Evolutionary conservation across 2,113 vertebrate genomes (phyloP).

Genomic region (Barnardius zonarius): DNA sequence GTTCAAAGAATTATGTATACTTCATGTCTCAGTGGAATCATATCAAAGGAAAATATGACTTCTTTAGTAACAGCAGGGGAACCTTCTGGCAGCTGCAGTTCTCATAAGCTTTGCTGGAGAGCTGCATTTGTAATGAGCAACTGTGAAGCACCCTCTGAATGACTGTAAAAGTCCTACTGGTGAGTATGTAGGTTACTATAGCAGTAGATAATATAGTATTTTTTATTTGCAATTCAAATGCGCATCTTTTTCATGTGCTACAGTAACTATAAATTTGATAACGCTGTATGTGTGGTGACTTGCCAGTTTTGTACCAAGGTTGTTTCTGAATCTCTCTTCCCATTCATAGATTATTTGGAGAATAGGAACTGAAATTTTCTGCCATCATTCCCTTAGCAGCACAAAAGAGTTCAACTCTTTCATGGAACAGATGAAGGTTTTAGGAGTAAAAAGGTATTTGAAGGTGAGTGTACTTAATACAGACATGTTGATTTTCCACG

Average conservation of each 20-base stretch:
- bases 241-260: neutral
- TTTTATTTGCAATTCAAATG: neutral
- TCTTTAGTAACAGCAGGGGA: neutral
- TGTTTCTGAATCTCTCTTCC: neutral
- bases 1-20: neutral
- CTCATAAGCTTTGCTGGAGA: neutral
- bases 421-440: conserved; percentile 87
- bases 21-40: neutral
- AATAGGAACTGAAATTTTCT: conserved; percentile 85
- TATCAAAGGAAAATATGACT: neutral
- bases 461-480: conserved; percentile 70
- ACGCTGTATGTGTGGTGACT: neutral
- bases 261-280: neutral
- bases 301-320: neutral
- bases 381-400: conserved; percentile 79
- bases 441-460: conserved; percentile 81
- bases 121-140: neutral
- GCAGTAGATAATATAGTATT: neutral
- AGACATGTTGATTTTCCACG: neutral
- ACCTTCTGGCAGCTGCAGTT: neutral
- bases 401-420: conserved; percentile 81
- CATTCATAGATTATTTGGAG: conserved; percentile 83
- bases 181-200: neutral
- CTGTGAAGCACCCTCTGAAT: neutral
- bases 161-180: neutral